Evolutionary conservation across 2,888 invertebrate genomes (phyloP).

Genomic region (Sinodicranocentrus sp.): DNA sequence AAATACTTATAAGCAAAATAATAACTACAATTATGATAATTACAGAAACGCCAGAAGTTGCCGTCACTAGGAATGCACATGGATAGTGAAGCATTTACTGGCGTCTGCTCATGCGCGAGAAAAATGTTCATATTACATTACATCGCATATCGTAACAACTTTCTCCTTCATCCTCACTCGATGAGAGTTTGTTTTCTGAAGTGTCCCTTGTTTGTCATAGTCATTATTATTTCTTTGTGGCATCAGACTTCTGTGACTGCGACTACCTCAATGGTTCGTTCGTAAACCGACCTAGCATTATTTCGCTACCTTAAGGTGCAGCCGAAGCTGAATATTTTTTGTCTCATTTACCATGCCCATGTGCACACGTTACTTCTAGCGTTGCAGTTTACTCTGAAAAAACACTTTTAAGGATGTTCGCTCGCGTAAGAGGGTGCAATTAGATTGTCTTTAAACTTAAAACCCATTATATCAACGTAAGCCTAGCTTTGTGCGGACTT

Average conservation of each 20-base stretch:
- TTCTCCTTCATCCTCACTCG: conserved; percentile 66
- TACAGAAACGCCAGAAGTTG: conserved; percentile 52
- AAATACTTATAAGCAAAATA: conserved; percentile 56
- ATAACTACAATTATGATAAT: conserved; percentile 66
- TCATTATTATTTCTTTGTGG: conserved; percentile 53
- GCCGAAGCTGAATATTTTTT: neutral
- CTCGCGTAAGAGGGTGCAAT: neutral
- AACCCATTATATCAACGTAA: neutral
- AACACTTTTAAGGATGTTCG: neutral
- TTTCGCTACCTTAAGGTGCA: neutral
- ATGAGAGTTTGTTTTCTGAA: conserved; percentile 49
- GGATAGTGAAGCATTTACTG: neutral
- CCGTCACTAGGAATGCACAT: conserved; percentile 28
- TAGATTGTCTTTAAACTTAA: neutral
- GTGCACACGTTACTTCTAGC: neutral
- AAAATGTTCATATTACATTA: neutral
- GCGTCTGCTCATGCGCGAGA: neutral
- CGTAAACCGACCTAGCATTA: neutral
- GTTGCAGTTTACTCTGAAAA: neutral
- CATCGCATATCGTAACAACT: conserved; percentile 44
- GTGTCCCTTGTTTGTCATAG: conserved; percentile 63
- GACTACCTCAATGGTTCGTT: neutral
- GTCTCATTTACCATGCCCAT: neutral
- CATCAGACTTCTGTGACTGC: conserved; percentile 18
- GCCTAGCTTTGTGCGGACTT: conserved; percentile 9